Conservation (phyloP, 2,888 invertebrate species). For the Idaea aversata region DNA sequence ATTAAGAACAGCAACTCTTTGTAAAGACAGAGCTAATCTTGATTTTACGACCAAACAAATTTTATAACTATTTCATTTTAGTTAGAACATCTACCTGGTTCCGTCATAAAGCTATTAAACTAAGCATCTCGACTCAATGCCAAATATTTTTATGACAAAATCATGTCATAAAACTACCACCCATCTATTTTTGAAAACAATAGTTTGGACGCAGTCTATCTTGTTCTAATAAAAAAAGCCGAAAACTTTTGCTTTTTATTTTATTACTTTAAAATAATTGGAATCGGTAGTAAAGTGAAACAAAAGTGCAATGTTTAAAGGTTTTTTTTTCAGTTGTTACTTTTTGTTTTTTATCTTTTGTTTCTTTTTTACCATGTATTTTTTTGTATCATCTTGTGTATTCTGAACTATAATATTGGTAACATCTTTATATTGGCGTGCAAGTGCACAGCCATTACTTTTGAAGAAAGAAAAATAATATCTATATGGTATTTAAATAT, state of each 20-base stretch:
- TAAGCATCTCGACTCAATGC: constrained; percentile 37
- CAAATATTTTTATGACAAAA: constrained; percentile 32
- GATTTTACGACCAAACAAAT: not conserved
- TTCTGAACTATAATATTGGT: too few relatives aligned
- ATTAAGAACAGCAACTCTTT: not conserved
- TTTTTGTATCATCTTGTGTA: not conserved
- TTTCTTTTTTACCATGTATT: not conserved
- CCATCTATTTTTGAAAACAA: constrained; percentile 23
- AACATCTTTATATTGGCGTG: not conserved
- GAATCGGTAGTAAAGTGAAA: constrained; percentile 10
- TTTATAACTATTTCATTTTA: not conserved
- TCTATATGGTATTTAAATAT: too few relatives aligned
- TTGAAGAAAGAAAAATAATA: not conserved
- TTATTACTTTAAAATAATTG: constrained; percentile 8
- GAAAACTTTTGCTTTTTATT: constrained; percentile 19
- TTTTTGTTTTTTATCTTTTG: not conserved
- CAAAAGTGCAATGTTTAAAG: not conserved
- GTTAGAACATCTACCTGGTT: constrained; percentile 1
- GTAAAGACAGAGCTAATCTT: not conserved
- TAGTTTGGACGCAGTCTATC: constrained; percentile 18
- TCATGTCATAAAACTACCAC: constrained; percentile 33
- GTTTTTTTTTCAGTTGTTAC: not conserved
- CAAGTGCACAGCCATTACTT: not conserved
- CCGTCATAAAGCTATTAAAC: constrained; percentile 31
- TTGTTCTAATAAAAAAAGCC: constrained; percentile 22